Conservation (phyloP, 2,113 vertebrate species). For the Opisthocomus hoazin region DNA sequence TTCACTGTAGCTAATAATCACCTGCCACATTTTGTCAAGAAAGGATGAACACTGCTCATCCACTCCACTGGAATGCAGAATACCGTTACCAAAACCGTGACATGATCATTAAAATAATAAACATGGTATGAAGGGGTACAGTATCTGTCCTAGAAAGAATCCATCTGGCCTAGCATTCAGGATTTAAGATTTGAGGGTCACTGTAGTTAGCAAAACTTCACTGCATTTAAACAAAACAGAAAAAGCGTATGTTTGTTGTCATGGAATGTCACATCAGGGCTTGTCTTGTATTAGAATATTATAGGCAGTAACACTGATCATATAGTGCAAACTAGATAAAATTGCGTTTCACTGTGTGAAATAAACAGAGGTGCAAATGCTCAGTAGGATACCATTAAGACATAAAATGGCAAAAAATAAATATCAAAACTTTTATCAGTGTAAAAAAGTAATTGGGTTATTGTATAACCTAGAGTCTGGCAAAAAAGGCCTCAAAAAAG, state of each 20-base stretch:
- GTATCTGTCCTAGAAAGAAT: slow-evolving; percentile 55
- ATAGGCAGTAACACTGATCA: slow-evolving; percentile 99
- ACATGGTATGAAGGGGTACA: slow-evolving; percentile 49
- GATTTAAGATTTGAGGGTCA: slow-evolving; percentile 58
- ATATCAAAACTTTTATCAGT: slow-evolving; percentile 99
- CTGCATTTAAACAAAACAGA: slow-evolving; percentile 64
- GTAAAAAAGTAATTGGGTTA: slow-evolving; percentile 99
- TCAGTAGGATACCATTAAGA: slow-evolving; percentile 98
- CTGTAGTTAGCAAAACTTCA: slow-evolving; percentile 67
- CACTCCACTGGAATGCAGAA: slow-evolving; percentile 62
- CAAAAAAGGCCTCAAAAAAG: slow-evolving; percentile 99
- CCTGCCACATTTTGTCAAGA: slow-evolving; percentile 45
- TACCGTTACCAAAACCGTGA: slow-evolving; percentile 44
- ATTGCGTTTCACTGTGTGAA: slow-evolving; percentile 84
- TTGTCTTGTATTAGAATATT: slow-evolving; percentile 77
- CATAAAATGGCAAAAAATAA: slow-evolving; percentile 99
- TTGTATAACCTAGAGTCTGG: slow-evolving; percentile 99
- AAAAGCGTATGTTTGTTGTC: slow-evolving; percentile 57
- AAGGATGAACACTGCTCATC: slow-evolving; percentile 55
- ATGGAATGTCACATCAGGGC: slow-evolving; percentile 80
- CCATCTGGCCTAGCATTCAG: slow-evolving; percentile 62
- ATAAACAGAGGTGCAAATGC: slow-evolving; percentile 90
- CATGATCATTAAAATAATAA: slow-evolving; percentile 42
- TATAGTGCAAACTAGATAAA: slow-evolving; percentile 97
- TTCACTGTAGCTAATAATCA: slow-evolving; percentile 34